Conservation (phyloP, 2,888 invertebrate genomes). For the Punctoribates punctum region DNA sequence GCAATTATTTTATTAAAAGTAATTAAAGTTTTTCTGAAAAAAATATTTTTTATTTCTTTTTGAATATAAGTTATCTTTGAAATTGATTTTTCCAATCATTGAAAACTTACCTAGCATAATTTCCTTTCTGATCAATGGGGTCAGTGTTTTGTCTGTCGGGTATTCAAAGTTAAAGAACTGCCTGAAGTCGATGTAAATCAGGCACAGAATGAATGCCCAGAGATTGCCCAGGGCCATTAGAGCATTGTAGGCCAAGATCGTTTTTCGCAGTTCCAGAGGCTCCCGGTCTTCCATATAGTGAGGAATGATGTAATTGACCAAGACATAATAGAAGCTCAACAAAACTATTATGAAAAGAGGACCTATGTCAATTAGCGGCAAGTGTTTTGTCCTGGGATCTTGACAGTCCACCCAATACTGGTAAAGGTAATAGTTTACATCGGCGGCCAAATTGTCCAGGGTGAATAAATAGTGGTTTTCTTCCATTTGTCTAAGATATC, state of each 20-base stretch:
- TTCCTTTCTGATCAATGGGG: background rate
- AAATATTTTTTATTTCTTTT: background rate
- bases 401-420: conserved; percentile 38
- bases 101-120: background rate
- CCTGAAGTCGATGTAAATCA: background rate
- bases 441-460: no score
- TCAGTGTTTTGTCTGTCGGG: background rate
- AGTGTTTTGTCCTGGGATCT: conserved; percentile 30
- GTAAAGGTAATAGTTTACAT: conserved; percentile 14
- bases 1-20: background rate
- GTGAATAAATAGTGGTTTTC: no score
- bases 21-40: background rate
- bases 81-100: no score
- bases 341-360: background rate
- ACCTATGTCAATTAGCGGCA: background rate
- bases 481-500: no score
- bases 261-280: background rate
- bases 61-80: no score
- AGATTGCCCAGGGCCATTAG: background rate
- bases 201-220: background rate
- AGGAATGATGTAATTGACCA: conserved; percentile 17
- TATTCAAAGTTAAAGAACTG: background rate
- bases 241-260: background rate
- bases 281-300: conserved; percentile 5
- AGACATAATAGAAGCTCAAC: conserved; percentile 16